Conservation (phyloP, 2,113 vertebrate genomes). For the Callipepla squamata region DNA sequence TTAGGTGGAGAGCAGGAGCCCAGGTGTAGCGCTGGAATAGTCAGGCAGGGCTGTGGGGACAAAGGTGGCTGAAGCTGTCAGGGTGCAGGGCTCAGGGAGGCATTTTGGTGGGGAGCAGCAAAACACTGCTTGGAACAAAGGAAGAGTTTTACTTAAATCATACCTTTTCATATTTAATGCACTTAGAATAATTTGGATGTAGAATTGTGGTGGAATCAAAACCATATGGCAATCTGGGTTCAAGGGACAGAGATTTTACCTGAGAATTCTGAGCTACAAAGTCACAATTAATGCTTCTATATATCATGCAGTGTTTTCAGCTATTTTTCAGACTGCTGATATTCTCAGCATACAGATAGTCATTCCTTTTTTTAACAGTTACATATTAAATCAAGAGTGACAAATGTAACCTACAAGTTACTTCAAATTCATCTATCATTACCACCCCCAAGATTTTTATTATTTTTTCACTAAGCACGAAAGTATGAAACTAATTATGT, state of each 20-base stretch:
- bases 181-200: not conserved
- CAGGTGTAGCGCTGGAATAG: not conserved
- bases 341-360: not conserved
- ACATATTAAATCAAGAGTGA: constrained; percentile 41
- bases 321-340: constrained; percentile 50
- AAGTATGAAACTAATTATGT: constrained; percentile 21
- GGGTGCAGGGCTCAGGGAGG: not conserved
- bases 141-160: not conserved
- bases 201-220: constrained; percentile 49
- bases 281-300: constrained; percentile 38
- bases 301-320: not conserved
- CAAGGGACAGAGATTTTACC: constrained; percentile 33
- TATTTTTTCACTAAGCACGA: constrained; percentile 25
- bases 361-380: constrained; percentile 1
- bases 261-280: constrained; percentile 41
- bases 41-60: not conserved
- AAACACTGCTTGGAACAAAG: not conserved
- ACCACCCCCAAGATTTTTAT: not conserved
- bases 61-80: accelerated
- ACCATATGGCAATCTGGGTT: constrained; percentile 17
- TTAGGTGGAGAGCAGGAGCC: no score
- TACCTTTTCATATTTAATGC: not conserved
- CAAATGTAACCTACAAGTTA: not conserved
- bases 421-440: not conserved
- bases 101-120: not conserved